Conservation (phyloP, 2,888 invertebrate species). For the Morpho deidamia region DNA sequence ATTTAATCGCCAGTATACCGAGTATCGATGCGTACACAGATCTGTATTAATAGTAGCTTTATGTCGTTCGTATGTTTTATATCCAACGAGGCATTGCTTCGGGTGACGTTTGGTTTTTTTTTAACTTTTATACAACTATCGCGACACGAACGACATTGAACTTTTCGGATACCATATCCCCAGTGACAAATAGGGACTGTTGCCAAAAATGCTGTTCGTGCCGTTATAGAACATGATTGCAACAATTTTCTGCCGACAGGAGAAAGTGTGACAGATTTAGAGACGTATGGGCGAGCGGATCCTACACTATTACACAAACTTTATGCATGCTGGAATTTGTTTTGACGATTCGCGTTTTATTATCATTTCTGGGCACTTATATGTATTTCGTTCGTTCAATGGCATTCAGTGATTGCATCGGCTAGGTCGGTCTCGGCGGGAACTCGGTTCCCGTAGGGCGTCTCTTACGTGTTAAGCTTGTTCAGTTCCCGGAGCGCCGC, state of each 20-base stretch:
- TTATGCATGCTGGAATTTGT: constrained; percentile 58
- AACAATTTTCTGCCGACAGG: constrained; percentile 58
- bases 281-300: constrained; percentile 74
- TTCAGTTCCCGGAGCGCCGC: constrained; percentile 97
- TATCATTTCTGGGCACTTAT: constrained; percentile 43
- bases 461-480: constrained; percentile 50
- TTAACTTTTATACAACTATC: constrained; percentile 37
- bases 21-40: constrained; percentile 46
- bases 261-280: constrained; percentile 58
- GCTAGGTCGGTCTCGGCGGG: constrained; percentile 36
- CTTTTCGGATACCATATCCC: constrained; percentile 1
- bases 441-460: constrained; percentile 48
- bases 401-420: constrained; percentile 78
- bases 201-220: constrained; percentile 39
- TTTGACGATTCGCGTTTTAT: constrained; percentile 58
- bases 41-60: constrained; percentile 68
- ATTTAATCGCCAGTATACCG: constrained; percentile 1
- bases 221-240: constrained; percentile 46
- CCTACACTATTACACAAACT: constrained; percentile 44
- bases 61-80: constrained; percentile 72
- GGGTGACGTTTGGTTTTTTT: constrained; percentile 37
- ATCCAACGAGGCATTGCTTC: constrained; percentile 46
- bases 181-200: too few relatives aligned
- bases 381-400: constrained; percentile 46
- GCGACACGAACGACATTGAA: constrained; percentile 42